A percentile compares a stretch with the other conserved stretches of the same genome.
Conservation (phyloP, 2,113 vertebrate genomes). For the Pyxicephalus adspersus region DNA sequence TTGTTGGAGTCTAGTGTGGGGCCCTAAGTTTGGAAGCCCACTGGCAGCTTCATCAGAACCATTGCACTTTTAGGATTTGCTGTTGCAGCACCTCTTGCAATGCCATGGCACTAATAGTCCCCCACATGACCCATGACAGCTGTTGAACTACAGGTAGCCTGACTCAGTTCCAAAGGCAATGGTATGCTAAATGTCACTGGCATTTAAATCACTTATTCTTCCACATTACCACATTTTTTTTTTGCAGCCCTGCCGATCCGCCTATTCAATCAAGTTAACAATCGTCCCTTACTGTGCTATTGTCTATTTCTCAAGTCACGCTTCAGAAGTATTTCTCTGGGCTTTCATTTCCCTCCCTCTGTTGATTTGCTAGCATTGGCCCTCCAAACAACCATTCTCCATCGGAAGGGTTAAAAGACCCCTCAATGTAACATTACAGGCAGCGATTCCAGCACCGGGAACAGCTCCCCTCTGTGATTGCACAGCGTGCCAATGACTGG, state of each 20-base stretch:
- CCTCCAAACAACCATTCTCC: background rate
- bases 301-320: conserved; percentile 28
- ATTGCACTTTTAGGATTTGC: too few species aligned
- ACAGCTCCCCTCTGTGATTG: conserved; percentile 27
- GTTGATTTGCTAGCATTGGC: background rate
- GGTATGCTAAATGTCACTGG: conserved; percentile 11
- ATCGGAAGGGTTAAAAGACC: background rate
- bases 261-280: conserved; percentile 36
- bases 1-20: too few species aligned
- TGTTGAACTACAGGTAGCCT: conserved; percentile 2
- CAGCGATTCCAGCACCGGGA: conserved; percentile 23
- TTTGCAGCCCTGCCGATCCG: conserved; percentile 11
- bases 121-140: background rate
- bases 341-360: background rate
- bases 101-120: background rate
- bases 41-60: too few species aligned
- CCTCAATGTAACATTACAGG: background rate
- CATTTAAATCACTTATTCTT: background rate
- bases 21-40: too few species aligned
- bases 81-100: background rate
- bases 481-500: conserved; percentile 8
- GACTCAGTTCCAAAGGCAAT: background rate
- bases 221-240: background rate
- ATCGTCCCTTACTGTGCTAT: conserved; percentile 29
- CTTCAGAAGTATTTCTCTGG: conserved; percentile 15